phyloP scores from a whole-genome alignment of 53 echinoderm and acorn worm genomes.

The Paracentrotus lividus region DNA sequence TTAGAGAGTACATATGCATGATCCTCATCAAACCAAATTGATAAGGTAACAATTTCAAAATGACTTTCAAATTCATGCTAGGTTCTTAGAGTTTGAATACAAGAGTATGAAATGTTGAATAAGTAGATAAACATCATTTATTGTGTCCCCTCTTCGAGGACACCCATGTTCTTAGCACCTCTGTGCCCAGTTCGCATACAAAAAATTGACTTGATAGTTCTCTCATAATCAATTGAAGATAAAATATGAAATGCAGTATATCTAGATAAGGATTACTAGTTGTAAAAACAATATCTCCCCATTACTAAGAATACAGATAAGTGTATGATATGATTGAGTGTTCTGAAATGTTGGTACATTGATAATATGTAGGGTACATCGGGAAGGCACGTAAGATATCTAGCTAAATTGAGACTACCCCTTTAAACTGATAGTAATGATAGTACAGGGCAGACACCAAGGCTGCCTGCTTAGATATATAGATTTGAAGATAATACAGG shows the following conservation, averaged over 20 bases:
- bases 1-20: conserved; percentile 70
- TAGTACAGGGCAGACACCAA: not conserved
- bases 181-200: conserved; percentile 42
- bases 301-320: conserved; percentile 47
- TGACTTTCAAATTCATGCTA: conserved; percentile 48
- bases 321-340: conserved; percentile 23
- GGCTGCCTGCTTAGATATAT: conserved; percentile 52
- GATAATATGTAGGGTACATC: conserved; percentile 23
- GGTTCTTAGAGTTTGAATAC: conserved; percentile 59
- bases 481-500: conserved; percentile 62
- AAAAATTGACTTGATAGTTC: conserved; percentile 34
- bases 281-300: conserved; percentile 58
- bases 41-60: conserved; percentile 59
- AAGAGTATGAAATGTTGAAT: conserved; percentile 65
- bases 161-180: conserved; percentile 35
- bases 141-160: conserved; percentile 1
- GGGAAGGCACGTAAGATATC: conserved; percentile 74
- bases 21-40: conserved; percentile 64
- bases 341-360: conserved; percentile 52
- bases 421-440: conserved; percentile 54
- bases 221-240: conserved; percentile 48
- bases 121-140: conserved; percentile 46
- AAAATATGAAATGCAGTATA: conserved; percentile 55
- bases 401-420: conserved; percentile 63
- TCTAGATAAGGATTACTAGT: conserved; percentile 41